Percentiles rank a stretch among this genome's conserved stretches.
Conservation (phyloP, 2,888 invertebrate species). For the Strigamia maritima region DNA sequence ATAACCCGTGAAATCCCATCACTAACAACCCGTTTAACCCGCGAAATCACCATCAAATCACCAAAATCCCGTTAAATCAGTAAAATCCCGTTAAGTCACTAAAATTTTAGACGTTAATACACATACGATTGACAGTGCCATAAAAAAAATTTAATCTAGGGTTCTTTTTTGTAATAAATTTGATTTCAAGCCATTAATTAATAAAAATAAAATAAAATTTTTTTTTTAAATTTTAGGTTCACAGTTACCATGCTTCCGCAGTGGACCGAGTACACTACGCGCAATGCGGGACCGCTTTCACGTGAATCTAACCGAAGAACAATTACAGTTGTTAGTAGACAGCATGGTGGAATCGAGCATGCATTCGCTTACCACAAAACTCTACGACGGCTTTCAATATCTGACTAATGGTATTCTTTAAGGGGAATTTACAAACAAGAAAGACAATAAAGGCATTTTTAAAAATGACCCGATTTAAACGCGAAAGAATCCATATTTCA, state of each 20-base stretch:
- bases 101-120: too few relatives aligned
- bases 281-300: conserved; percentile 93
- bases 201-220: too few relatives aligned
- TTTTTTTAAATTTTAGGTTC: conserved; percentile 66
- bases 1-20: too few relatives aligned
- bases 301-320: conserved; percentile 87
- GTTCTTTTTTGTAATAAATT: too few relatives aligned
- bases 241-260: conserved; percentile 92
- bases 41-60: too few relatives aligned
- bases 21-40: too few relatives aligned
- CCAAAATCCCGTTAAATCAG: too few relatives aligned
- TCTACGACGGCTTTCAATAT: conserved; percentile 99
- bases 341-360: conserved; percentile 90
- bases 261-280: conserved; percentile 83
- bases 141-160: too few relatives aligned
- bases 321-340: conserved; percentile 86
- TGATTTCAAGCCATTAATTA: too few relatives aligned
- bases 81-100: too few relatives aligned
- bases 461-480: neutral
- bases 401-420: conserved; percentile 89
- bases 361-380: conserved; percentile 91
- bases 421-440: neutral
- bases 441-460: neutral
- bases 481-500: neutral
- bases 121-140: too few relatives aligned